These are phyloP conservation scores for Coleophora flavipennella DNA, from an alignment of 2,888 invertebrate species.

Conservation along the genomic window DNA sequence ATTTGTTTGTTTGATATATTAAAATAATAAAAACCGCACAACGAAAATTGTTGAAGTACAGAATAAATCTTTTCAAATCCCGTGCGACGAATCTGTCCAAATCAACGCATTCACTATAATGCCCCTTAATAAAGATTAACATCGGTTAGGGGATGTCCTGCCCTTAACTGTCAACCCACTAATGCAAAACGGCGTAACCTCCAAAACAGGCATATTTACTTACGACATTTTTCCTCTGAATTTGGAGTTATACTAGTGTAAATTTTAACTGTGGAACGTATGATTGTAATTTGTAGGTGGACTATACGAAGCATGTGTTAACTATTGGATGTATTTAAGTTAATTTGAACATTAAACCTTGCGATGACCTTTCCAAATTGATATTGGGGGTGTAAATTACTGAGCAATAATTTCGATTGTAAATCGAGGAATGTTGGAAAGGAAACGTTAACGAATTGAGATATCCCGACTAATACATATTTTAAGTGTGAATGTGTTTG, in stretches of 20 bases:
- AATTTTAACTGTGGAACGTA: slow-evolving; percentile 28
- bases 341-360: slow-evolving; percentile 18
- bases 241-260: slow-evolving; percentile 10
- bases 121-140: slow-evolving; percentile 63
- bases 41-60: slow-evolving; percentile 18
- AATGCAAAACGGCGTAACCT: slow-evolving; percentile 24
- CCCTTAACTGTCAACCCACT: slow-evolving; percentile 20
- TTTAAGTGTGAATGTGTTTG: no score
- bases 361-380: slow-evolving; percentile 16
- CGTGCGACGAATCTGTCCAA: slow-evolving; percentile 43
- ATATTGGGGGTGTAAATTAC: slow-evolving; percentile 13
- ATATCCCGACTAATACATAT: no score
- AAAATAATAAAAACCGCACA: not conserved
- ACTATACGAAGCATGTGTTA: slow-evolving; percentile 29
- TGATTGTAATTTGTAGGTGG: slow-evolving; percentile 28
- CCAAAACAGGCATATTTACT: slow-evolving; percentile 1
- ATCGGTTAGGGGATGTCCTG: slow-evolving; percentile 28
- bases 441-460: no score
- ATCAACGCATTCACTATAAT: slow-evolving; percentile 49
- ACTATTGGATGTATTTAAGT: slow-evolving; percentile 26
- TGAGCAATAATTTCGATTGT: not conserved
- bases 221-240: not conserved
- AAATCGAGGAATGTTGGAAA: not conserved
- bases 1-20: no score
- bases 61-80: slow-evolving; percentile 40